Evolutionary conservation across 2,797 vertebrate genomes (phyloP).

Genomic region (Alfaro cultratus): DNA sequence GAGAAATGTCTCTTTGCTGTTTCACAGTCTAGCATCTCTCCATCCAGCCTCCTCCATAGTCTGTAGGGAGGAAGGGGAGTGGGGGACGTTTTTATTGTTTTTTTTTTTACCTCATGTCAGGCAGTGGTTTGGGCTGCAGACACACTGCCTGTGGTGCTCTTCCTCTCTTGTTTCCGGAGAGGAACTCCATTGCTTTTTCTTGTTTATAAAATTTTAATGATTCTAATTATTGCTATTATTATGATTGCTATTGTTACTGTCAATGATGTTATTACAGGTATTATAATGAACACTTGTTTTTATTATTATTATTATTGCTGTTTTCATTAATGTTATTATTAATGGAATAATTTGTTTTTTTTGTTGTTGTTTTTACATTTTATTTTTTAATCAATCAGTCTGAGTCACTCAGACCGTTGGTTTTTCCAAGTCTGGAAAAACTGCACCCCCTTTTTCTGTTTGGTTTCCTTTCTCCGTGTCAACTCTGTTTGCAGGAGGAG

Average conservation of each 20-base stretch:
- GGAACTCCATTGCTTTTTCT: conserved; percentile 87
- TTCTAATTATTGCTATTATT: conserved; percentile 87
- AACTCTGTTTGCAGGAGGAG: conserved; percentile 71
- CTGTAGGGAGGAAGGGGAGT: conserved; percentile 43
- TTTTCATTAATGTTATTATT: conserved; percentile 81
- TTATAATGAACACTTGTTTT: conserved; percentile 80
- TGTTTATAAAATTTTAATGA: conserved; percentile 87
- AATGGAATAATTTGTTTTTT: conserved; percentile 77
- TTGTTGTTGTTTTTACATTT: conserved; percentile 74
- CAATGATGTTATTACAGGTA: conserved; percentile 86
- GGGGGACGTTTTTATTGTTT: conserved; percentile 75
- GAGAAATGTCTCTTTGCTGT: conserved; percentile 66
- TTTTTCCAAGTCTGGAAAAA: conserved; percentile 86
- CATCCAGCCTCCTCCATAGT: conserved; percentile 64
- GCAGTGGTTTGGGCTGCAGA: conserved; percentile 86
- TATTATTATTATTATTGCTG: conserved; percentile 64
- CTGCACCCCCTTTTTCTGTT: conserved; percentile 77
- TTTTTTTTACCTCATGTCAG: conserved; percentile 97
- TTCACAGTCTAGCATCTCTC: conserved; percentile 67
- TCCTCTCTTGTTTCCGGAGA: conserved; percentile 84
- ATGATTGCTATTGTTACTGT: conserved; percentile 87
- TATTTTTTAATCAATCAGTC: conserved; percentile 73
- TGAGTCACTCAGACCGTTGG: conserved; percentile 80
- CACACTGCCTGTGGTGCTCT: conserved; percentile 95
- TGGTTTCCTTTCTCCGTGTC: conserved; percentile 54